Base-by-base conservation (phyloP, 2,797 vertebrate species). In the Menidia menidia region DNA sequence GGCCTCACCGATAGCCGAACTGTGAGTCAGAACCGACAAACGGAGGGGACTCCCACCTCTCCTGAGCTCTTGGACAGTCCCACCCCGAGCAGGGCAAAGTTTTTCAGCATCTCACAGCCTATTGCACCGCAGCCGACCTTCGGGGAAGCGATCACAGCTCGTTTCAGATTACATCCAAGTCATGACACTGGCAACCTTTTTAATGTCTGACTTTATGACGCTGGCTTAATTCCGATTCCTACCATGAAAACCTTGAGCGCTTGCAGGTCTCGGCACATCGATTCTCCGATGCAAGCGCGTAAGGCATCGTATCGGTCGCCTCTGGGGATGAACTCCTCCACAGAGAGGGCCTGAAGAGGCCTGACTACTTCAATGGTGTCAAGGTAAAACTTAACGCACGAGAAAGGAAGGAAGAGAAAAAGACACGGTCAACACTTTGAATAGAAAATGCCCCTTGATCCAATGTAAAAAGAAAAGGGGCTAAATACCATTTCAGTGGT, bases 101-200 rank as follows among this genome's bases (percentile, higher is more conserved):
- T 99, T 89, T 99, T 99, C 66, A 99, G 92, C 98, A 99, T 99
- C 94, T 99, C 98, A 87, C 98, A 99, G 73, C 98, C 98, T 78
- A 99, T 99, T 0, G 98, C 98, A 68, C 98, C 98, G 81, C 97
- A 99, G 62, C 98, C 98, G 84, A 99, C 96, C 98, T 99, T 82
- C 5, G 63, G 73, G 41, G 60, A n/a, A 57, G 45, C 39, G 72
- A 43, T 12, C 10, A 7, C 6, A 31, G 0, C 14, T 43, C 53
- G 2, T 66, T 31, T 65, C 39, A 33, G 42, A 64, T 39, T 25
- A 25, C 25, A 39, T 39, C 10, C 10, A 7, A 39, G 35, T 5
- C 3, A 35, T 15, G 4, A 64, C 57, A 8, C n/a, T 50, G 10
- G 35, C 7, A 39, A 57, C 6, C 12, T 48, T 48, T 25, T 50